phyloP scores from a whole-genome alignment of 2,797 vertebrate species.

The Lacerta agilis region DNA sequence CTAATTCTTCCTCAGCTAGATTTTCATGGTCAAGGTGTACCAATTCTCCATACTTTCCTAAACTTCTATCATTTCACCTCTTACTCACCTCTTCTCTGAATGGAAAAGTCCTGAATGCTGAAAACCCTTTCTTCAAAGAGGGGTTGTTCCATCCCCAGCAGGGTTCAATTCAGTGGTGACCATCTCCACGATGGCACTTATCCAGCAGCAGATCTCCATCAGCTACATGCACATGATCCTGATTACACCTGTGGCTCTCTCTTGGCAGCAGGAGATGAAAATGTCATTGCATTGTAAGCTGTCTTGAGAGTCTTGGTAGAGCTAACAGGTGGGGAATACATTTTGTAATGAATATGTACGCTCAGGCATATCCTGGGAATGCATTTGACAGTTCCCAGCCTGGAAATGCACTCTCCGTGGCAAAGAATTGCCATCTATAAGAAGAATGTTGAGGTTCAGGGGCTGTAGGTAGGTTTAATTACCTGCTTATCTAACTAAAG shows the following conservation, averaged over 20 bases:
- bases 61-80: too few species aligned
- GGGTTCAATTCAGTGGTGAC: neutral
- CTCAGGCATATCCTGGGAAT: neutral
- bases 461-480: slow-evolving; percentile 60
- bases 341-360: neutral
- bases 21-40: too few species aligned
- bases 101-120: too few species aligned
- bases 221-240: neutral
- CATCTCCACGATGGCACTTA: neutral
- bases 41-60: too few species aligned
- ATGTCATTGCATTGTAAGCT: neutral
- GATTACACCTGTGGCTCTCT: neutral
- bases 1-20: too few species aligned
- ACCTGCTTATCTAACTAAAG: slow-evolving; percentile 65
- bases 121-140: too few species aligned
- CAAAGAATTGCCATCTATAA: slow-evolving; percentile 6
- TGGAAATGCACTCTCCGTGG: neutral
- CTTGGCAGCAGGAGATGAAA: neutral
- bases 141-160: too few species aligned
- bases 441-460: neutral
- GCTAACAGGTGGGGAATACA: neutral
- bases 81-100: too few species aligned
- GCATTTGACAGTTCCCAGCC: neutral
- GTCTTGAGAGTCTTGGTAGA: neutral
- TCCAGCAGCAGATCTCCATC: neutral